Percentiles rank a stretch among this genome's conserved stretches.
phyloP scores from a whole-genome alignment of 2,797 vertebrate genomes.

The Rhinatrema bivittatum region DNA sequence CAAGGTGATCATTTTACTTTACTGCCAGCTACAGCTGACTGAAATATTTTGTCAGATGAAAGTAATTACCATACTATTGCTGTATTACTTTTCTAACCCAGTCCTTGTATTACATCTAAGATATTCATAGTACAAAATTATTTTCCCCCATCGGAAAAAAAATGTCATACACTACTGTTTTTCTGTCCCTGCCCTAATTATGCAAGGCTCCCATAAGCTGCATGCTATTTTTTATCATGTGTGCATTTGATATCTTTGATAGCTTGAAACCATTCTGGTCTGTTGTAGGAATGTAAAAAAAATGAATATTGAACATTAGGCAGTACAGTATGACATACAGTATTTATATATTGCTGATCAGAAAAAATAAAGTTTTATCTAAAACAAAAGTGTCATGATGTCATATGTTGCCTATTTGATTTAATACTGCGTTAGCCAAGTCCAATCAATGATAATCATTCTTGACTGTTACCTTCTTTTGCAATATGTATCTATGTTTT shows the following conservation, averaged over 20 bases:
- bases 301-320: slow-evolving; percentile 7
- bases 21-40: slow-evolving; percentile 40
- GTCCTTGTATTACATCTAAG: slow-evolving; percentile 19
- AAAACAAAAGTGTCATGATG: too few relatives aligned
- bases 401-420: too few relatives aligned
- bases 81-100: slow-evolving; percentile 38
- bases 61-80: slow-evolving; percentile 51
- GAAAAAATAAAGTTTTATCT: slow-evolving; percentile 9
- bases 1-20: slow-evolving; percentile 48
- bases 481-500: too few relatives aligned
- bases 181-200: slow-evolving; percentile 22
- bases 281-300: neutral
- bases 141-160: slow-evolving; percentile 10
- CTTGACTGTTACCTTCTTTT: too few relatives aligned
- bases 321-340: neutral
- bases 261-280: slow-evolving; percentile 5
- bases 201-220: neutral
- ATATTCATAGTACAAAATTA: slow-evolving; percentile 20
- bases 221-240: slow-evolving; percentile 3
- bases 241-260: neutral
- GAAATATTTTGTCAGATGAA: slow-evolving; percentile 52
- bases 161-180: slow-evolving; percentile 2
- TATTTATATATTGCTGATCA: neutral
- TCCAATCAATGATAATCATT: too few relatives aligned
- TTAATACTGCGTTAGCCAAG: too few relatives aligned